Conservation (phyloP, 2,797 vertebrate genomes). For the Cuculus canorus region DNA sequence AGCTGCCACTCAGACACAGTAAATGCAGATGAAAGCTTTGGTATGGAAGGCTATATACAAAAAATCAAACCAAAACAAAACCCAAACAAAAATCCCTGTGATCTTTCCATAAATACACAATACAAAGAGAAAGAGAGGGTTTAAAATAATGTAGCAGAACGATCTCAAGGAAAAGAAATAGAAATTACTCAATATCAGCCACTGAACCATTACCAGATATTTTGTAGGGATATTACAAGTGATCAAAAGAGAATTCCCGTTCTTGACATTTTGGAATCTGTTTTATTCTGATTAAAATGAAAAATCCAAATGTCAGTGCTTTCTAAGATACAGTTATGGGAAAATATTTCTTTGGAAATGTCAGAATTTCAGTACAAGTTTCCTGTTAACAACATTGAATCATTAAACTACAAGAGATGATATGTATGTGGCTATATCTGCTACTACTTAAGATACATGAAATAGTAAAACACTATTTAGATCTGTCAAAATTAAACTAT, state of each 20-base stretch:
- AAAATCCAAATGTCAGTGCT: background rate
- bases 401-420: background rate
- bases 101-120: background rate
- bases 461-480: background rate
- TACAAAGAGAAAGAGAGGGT: background rate
- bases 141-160: background rate
- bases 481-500: background rate
- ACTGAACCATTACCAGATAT: background rate
- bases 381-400: background rate
- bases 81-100: background rate
- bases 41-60: background rate
- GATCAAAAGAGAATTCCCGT: background rate
- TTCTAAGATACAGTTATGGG: background rate
- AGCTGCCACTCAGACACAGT: too few species aligned
- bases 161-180: background rate
- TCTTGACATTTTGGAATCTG: background rate
- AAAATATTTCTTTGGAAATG: background rate
- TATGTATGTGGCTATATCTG: background rate
- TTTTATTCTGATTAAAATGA: conserved; percentile 3
- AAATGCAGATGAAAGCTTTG: background rate
- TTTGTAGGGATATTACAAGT: background rate
- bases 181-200: background rate
- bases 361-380: background rate
- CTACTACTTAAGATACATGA: background rate
- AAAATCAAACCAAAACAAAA: too few species aligned